Conservation (phyloP, 2,113 vertebrate species). For the Cyanistes caeruleus region DNA sequence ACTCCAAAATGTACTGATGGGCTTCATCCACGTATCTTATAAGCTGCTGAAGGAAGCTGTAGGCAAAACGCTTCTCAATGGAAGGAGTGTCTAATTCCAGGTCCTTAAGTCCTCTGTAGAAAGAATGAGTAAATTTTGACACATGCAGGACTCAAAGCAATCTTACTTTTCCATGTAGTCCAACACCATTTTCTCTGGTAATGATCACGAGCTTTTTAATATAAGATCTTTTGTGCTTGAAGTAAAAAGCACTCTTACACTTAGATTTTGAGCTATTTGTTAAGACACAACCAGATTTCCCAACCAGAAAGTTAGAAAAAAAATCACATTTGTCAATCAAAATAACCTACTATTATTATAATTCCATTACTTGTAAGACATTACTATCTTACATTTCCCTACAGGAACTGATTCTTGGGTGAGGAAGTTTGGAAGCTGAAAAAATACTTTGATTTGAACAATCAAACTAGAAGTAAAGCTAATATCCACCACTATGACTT, state of each 20-base stretch:
- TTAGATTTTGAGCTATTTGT: neutral
- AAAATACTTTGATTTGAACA: neutral
- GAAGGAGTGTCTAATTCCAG: constrained; percentile 92
- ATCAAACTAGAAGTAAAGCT: neutral
- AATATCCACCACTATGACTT: neutral
- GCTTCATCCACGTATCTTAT: constrained; percentile 93
- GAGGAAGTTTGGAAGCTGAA: neutral
- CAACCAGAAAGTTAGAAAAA: neutral
- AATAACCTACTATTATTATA: neutral
- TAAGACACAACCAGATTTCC: neutral
- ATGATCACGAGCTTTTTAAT: neutral
- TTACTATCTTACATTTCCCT: neutral
- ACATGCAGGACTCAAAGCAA: neutral
- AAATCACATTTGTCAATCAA: neutral
- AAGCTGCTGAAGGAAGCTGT: constrained; percentile 93
- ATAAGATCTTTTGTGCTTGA: neutral
- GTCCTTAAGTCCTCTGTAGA: constrained; percentile 86
- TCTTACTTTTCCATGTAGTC: neutral
- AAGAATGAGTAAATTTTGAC: neutral
- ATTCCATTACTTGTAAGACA: neutral
- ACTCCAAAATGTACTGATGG: constrained; percentile 91
- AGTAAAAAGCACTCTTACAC: neutral
- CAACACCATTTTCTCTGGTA: neutral
- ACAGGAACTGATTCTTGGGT: neutral
- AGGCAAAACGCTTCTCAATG: constrained; percentile 95